Percentiles rank a stretch among this genome's conserved stretches.
phyloP scores from a whole-genome alignment of 2,888 invertebrate species.

The Syrphus vitripennis region DNA sequence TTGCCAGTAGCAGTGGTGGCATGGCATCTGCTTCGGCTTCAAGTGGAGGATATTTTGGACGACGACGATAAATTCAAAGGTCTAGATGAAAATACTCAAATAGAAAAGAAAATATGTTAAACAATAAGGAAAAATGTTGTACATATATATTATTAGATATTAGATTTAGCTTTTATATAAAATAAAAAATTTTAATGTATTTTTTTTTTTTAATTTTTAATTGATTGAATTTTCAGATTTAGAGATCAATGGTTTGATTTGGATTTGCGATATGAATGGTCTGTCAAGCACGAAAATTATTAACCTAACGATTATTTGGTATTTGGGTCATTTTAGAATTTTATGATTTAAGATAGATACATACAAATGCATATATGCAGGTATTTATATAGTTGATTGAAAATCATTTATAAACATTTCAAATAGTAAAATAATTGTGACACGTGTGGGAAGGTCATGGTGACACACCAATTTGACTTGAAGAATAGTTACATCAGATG shows the following conservation, averaged over 20 bases:
- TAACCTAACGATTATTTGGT: not conserved
- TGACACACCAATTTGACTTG: too few species aligned
- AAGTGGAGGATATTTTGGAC: slow-evolving; percentile 61
- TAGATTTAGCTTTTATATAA: not conserved
- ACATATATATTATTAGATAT: slow-evolving; percentile 32
- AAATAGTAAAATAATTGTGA: too few species aligned
- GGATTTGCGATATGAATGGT: not conserved
- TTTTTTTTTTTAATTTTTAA: not conserved
- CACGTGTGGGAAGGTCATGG: too few species aligned
- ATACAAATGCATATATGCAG: not conserved
- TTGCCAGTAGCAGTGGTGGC: slow-evolving; percentile 68
- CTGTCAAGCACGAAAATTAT: not conserved
- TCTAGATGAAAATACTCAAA: slow-evolving; percentile 30
- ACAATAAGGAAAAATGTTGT: slow-evolving; percentile 45
- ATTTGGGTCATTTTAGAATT: not conserved
- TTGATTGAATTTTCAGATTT: not conserved
- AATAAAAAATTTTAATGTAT: not conserved
- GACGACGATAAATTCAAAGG: not conserved
- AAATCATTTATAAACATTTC: too few species aligned
- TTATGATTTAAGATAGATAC: not conserved
- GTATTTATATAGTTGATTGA: too few species aligned
- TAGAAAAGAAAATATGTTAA: not conserved
- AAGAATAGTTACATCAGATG: too few species aligned
- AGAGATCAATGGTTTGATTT: not conserved
- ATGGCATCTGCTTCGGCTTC: slow-evolving; percentile 68